phyloP scores from a whole-genome alignment of 2,113 vertebrate species.

The Nipponia nippon region DNA sequence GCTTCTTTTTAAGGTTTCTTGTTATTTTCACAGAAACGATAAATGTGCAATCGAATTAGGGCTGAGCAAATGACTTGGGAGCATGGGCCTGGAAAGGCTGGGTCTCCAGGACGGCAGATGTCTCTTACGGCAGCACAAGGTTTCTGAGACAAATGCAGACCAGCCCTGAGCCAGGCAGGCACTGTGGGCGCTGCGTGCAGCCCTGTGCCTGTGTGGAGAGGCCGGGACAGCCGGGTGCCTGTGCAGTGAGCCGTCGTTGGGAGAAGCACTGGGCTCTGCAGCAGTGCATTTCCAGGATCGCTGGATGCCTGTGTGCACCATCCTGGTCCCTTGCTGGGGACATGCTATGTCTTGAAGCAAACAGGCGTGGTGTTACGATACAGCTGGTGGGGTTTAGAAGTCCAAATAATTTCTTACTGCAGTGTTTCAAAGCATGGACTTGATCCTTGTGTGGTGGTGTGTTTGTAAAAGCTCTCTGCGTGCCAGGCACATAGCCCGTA shows the following conservation, averaged over 20 bases:
- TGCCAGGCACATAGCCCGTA: background rate
- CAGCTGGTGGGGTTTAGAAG: background rate
- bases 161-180: background rate
- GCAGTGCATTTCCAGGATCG: accelerated
- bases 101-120: background rate
- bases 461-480: background rate
- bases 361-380: background rate
- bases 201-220: background rate
- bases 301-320: background rate
- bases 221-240: background rate
- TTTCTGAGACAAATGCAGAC: background rate
- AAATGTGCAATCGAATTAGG: background rate
- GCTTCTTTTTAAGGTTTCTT: background rate
- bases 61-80: background rate
- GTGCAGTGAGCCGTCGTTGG: accelerated
- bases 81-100: background rate
- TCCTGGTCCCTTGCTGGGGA: background rate
- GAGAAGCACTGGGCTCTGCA: background rate
- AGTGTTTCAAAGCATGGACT: background rate
- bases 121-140: background rate
- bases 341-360: background rate
- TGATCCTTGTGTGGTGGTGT: background rate
- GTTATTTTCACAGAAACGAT: background rate
- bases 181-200: background rate
- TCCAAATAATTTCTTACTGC: background rate